Evolutionary conservation across 2,888 invertebrate species (phyloP).

Genomic region (Phrixothrix hirtus): DNA sequence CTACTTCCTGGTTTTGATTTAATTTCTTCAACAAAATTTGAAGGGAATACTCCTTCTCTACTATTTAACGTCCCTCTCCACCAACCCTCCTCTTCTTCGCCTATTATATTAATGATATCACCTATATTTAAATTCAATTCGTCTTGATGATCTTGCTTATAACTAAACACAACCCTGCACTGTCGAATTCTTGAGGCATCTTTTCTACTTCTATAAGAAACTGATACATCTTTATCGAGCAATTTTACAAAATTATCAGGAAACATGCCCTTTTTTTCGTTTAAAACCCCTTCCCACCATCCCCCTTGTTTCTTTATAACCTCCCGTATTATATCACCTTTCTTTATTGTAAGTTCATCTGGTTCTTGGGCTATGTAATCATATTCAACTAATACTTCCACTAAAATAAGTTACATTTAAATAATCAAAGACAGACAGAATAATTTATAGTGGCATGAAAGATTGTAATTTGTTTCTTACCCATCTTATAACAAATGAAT

Average conservation of each 20-base stretch:
- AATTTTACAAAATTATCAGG: conserved; percentile 90
- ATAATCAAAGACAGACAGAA: neutral
- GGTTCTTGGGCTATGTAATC: conserved; percentile 84
- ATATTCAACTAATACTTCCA: conserved; percentile 84
- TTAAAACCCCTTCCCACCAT: conserved; percentile 90
- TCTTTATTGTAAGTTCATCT: conserved; percentile 81
- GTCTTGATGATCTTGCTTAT: conserved; percentile 91
- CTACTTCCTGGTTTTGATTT: conserved; percentile 39
- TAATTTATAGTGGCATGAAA: neutral
- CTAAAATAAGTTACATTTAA: conserved; percentile 9
- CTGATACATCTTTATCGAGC: conserved; percentile 48
- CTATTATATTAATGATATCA: conserved; percentile 87
- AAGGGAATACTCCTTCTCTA: conserved; percentile 90
- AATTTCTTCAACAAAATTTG: conserved; percentile 81
- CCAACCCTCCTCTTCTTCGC: conserved; percentile 93
- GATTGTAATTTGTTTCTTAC: conserved; percentile 24
- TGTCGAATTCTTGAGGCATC: conserved; percentile 60
- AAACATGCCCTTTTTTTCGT: conserved; percentile 84
- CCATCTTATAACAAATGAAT: conserved; percentile 31
- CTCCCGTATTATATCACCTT: conserved; percentile 82
- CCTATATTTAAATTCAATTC: conserved; percentile 86
- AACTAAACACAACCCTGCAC: conserved; percentile 87
- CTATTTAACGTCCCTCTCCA: conserved; percentile 86
- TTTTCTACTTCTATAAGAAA: conserved; percentile 45
- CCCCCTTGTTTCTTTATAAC: conserved; percentile 79